Evolutionary conservation across 2,888 invertebrate species (phyloP).

Genomic region (Drosophila percnosoma): DNA sequence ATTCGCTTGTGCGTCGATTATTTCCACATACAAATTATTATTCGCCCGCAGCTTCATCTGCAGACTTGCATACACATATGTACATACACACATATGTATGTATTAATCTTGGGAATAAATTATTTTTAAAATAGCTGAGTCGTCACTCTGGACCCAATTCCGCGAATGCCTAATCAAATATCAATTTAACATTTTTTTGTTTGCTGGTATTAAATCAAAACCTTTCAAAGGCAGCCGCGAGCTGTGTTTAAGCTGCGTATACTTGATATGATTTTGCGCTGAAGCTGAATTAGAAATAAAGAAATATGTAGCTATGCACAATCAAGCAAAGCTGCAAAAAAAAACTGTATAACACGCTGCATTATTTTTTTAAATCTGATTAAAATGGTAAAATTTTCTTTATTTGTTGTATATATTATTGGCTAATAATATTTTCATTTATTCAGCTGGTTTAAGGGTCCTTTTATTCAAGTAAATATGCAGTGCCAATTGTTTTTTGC

Average conservation of each 20-base stretch:
- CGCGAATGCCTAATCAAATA: conserved; percentile 3
- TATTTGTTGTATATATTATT: not conserved
- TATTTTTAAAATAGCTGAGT: not conserved
- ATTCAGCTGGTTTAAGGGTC: not conserved
- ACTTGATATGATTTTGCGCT: conserved; percentile 30
- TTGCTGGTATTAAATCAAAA: conserved; percentile 1
- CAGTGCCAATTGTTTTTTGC: not conserved
- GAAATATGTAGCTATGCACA: not conserved
- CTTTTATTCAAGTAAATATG: not conserved
- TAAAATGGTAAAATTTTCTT: not conserved
- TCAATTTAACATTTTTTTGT: not conserved
- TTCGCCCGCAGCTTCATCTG: not conserved
- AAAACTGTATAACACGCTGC: too few relatives aligned
- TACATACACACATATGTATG: not conserved
- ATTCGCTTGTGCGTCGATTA: not conserved
- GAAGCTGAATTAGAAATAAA: conserved; percentile 2
- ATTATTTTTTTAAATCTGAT: not conserved
- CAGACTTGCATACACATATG: not conserved
- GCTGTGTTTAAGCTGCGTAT: conserved; percentile 28
- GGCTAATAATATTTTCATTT: not conserved
- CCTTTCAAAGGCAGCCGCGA: not conserved
- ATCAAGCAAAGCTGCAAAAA: not conserved
- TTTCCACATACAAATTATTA: not conserved
- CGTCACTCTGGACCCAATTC: not conserved
- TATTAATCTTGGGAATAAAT: not conserved